A percentile compares a stretch with the other conserved stretches of the same genome.
Conservation (phyloP, 2,113 vertebrate species). For the Laterallus jamaicensis region DNA sequence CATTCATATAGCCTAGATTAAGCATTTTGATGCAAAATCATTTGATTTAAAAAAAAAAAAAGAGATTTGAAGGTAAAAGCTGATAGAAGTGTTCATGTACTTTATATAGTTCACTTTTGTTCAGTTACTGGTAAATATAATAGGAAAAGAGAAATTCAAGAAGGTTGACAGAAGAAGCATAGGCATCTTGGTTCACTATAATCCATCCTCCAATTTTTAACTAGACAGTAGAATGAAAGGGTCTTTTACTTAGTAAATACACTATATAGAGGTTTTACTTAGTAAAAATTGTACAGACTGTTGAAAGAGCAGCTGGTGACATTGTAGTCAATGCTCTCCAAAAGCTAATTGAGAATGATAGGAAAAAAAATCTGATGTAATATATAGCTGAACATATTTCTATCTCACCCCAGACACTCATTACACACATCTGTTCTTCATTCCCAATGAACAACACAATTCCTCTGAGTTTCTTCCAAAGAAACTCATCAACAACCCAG, state of each 20-base stretch:
- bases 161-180: background rate
- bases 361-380: conserved; percentile 13
- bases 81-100: background rate
- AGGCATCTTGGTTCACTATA: background rate
- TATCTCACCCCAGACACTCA: conserved; percentile 51
- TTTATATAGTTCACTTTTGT: background rate
- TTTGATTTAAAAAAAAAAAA: background rate
- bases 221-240: background rate
- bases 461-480: conserved; percentile 31
- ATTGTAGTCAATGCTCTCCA: conserved; percentile 38
- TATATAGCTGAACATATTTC: conserved; percentile 54
- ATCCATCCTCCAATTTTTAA: conserved; percentile 11
- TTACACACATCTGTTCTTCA: conserved; percentile 64
- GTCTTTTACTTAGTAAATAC: conserved; percentile 37
- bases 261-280: conserved; percentile 26
- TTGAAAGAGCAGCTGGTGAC: conserved; percentile 68
- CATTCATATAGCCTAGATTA: background rate
- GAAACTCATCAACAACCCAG: conserved; percentile 2
- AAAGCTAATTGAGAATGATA: conserved; percentile 65
- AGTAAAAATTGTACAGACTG: conserved; percentile 26
- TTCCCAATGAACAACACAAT: conserved; percentile 33
- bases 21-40: background rate
- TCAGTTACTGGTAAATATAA: background rate
- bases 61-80: background rate
- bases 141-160: background rate